phyloP scores from a whole-genome alignment of 2,113 vertebrate species.

The Albula glossodonta region DNA sequence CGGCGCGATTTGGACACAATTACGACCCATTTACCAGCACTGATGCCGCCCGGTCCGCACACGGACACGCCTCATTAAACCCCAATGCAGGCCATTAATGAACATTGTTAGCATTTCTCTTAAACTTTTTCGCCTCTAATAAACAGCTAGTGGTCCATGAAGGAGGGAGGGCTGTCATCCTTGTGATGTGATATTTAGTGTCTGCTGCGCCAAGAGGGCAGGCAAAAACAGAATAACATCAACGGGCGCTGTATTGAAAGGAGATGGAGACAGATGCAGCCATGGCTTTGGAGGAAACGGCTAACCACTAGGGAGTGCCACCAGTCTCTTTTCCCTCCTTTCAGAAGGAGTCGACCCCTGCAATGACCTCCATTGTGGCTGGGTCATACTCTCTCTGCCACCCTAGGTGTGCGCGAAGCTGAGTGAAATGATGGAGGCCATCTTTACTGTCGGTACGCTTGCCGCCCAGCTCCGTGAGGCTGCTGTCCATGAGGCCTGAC shows the following conservation, averaged over 20 bases:
- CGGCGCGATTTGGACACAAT: constrained; percentile 97
- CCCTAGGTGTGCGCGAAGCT: constrained; percentile 73
- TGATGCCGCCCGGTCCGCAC: constrained; percentile 84
- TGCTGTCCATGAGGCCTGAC: too few species aligned
- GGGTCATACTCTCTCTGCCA: constrained; percentile 57
- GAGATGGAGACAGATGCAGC: constrained; percentile 66
- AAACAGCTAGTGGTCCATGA: constrained; percentile 99
- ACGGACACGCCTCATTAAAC: constrained; percentile 97
- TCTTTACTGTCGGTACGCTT: constrained; percentile 58
- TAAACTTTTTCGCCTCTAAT: constrained; percentile 99
- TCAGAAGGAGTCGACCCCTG: constrained; percentile 51
- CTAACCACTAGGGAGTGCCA: constrained; percentile 54
- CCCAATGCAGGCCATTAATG: constrained; percentile 98
- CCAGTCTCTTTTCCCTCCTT: constrained; percentile 56
- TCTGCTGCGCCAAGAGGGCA: constrained; percentile 75
- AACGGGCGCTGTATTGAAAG: constrained; percentile 65
- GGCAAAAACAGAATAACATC: constrained; percentile 72
- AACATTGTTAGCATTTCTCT: constrained; percentile 99
- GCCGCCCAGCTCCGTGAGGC: too few species aligned
- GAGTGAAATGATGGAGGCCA: constrained; percentile 58
- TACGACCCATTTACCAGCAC: constrained; percentile 95
- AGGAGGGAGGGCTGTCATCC: constrained; percentile 96
- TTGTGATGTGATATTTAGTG: constrained; percentile 99
- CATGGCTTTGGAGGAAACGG: constrained; percentile 63
- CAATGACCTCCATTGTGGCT: too few species aligned